Conservation (phyloP, 2,113 vertebrate species). For the Anhinga anhinga region DNA sequence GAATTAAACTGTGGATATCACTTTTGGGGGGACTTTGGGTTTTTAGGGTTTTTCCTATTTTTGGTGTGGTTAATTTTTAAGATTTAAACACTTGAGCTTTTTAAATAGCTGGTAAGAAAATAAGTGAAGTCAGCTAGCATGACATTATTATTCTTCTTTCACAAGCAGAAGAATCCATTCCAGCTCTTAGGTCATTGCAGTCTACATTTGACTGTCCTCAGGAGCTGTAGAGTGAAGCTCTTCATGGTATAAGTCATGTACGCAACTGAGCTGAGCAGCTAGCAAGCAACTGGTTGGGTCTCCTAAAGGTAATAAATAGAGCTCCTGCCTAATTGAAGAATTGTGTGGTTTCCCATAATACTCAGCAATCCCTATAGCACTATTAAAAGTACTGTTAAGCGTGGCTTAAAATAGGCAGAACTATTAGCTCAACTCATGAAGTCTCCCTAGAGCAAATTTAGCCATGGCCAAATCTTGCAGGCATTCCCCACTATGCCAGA, state of each 20-base stretch:
- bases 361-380: neutral
- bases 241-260: neutral
- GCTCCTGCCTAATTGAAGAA: neutral
- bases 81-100: neutral
- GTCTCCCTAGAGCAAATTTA: neutral
- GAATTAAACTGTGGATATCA: neutral
- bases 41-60: neutral
- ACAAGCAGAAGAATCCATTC: neutral
- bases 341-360: neutral
- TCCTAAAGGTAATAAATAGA: neutral
- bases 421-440: neutral
- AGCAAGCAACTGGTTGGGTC: neutral
- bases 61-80: neutral
- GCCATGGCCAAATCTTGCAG: neutral
- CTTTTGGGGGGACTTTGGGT: fast-evolving
- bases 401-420: neutral
- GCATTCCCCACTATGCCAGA: neutral
- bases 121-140: neutral
- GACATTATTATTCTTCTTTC: neutral
- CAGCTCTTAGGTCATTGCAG: neutral
- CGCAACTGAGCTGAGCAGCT: neutral
- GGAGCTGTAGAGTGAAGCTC: neutral
- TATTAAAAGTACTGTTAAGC: neutral
- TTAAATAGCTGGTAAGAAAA: neutral
- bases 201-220: neutral